A percentile compares a stretch with the other conserved stretches of the same genome.
phyloP scores from a whole-genome alignment of 2,797 vertebrate genomes.

The Austrolebias charrua region DNA sequence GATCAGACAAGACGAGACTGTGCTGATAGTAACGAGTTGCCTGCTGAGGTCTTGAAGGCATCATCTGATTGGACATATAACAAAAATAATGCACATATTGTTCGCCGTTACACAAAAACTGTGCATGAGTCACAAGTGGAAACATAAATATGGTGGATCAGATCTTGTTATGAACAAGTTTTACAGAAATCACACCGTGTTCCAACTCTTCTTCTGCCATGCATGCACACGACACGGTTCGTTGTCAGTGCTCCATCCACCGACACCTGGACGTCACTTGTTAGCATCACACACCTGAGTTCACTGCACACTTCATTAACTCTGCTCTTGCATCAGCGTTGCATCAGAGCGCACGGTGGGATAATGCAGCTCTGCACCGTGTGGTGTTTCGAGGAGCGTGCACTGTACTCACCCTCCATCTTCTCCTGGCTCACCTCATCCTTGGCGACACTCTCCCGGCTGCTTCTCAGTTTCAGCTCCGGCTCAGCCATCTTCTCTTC shows the following conservation, averaged over 20 bases:
- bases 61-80: too few species aligned
- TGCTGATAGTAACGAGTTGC: background rate
- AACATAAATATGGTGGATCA: background rate
- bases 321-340: conserved; percentile 44
- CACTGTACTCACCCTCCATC: conserved; percentile 74
- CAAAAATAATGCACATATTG: background rate
- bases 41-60: background rate
- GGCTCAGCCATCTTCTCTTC: conserved; percentile 77
- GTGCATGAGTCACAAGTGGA: too few species aligned
- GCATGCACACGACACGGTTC: background rate
- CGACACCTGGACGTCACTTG: conserved; percentile 26
- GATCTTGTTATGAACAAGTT: background rate
- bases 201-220: background rate
- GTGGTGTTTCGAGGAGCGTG: conserved; percentile 42
- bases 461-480: conserved; percentile 78
- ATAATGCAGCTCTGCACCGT: conserved; percentile 59
- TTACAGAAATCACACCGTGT: background rate
- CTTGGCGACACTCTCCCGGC: conserved; percentile 74
- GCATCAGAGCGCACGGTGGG: conserved; percentile 59
- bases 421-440: conserved; percentile 67
- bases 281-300: conserved; percentile 3
- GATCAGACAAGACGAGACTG: background rate
- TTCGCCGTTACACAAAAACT: background rate
- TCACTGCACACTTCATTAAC: background rate
- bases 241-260: background rate